A percentile compares a stretch with the other conserved stretches of the same genome.
These are phyloP conservation scores for mouse (Mus musculus) DNA, from an alignment of 2,113 vertebrate species.

Conservation along the genomic window GRCm39 chr9:44533001-44533500, in stretches of 20 bases:
- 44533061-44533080: too few species aligned
- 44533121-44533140: not conserved
- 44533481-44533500: constrained; percentile 17
- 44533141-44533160: not conserved
- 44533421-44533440: not conserved
- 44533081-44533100: too few species aligned
- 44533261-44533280: too few species aligned
- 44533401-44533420: not conserved
- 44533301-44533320: too few species aligned
- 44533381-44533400: not conserved
- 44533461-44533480: not conserved
- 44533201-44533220: too few species aligned
- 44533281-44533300: too few species aligned
- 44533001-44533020: not conserved
- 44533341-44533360: not conserved
- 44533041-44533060: not conserved
- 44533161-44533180: too few species aligned
- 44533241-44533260: too few species aligned
- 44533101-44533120: not conserved
- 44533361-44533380: not conserved
- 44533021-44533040: not conserved
- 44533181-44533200: too few species aligned
- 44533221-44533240: too few species aligned
- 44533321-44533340: too few species aligned
- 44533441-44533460: not conserved